phyloP scores from a whole-genome alignment of 2,113 vertebrate genomes.

The Rhabdomys dilectus region DNA sequence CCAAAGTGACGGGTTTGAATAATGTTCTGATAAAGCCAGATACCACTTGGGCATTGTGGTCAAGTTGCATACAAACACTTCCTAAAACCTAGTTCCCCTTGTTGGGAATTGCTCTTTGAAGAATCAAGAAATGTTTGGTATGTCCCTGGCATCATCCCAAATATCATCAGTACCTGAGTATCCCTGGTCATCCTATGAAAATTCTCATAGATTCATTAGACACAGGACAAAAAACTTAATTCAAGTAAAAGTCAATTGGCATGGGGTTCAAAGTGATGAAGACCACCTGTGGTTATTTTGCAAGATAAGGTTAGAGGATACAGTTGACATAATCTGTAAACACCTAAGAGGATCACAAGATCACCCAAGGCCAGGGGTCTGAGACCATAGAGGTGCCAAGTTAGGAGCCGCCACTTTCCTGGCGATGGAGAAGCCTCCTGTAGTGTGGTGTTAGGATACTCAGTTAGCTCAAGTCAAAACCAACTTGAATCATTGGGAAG shows the following conservation, averaged over 20 bases:
- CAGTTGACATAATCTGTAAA: not conserved
- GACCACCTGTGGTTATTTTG: not conserved
- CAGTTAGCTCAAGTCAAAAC: not conserved
- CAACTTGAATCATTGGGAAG: not conserved
- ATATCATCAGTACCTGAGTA: not conserved
- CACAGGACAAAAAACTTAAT: not conserved
- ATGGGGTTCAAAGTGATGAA: not conserved
- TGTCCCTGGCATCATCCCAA: not conserved
- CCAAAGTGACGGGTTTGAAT: not conserved
- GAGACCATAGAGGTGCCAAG: not conserved
- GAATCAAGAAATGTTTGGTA: not conserved
- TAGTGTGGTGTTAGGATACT: no score
- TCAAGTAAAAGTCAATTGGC: not conserved
- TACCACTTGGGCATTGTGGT: not conserved
- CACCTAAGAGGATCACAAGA: not conserved
- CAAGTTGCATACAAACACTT: not conserved
- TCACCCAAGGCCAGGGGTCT: not conserved
- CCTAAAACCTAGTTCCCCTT: not conserved
- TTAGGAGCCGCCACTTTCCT: no score
- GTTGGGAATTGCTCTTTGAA: not conserved
- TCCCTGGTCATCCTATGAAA: not conserved
- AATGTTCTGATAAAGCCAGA: not conserved
- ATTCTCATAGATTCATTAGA: conserved; percentile 7
- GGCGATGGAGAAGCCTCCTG: no score
- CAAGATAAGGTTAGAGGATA: not conserved